Conservation (phyloP, 1,140 invertebrate species). For the Scaptomyza pallida region DNA sequence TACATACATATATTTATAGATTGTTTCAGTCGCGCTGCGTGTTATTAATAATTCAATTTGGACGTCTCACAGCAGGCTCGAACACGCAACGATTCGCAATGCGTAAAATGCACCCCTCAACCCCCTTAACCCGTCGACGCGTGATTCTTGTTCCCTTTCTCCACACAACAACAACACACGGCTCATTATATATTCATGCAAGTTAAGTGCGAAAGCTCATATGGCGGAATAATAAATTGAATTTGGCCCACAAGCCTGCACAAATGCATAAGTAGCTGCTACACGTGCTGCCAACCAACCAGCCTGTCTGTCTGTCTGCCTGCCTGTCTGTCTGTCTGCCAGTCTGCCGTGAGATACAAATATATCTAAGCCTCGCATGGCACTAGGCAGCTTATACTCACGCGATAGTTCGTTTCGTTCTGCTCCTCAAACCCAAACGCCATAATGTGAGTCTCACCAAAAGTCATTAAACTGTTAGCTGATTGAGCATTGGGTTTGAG, state of each 20-base stretch:
- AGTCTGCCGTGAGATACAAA: constrained; percentile 36
- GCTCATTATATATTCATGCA: constrained; percentile 79
- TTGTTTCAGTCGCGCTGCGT: constrained; percentile 51
- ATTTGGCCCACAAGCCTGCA: constrained; percentile 56
- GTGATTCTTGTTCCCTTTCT: background rate
- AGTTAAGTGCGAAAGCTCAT: constrained; percentile 81
- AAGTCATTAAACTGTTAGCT: constrained; percentile 10
- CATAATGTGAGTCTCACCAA: background rate
- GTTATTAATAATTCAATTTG: constrained; percentile 81
- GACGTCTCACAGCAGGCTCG: constrained; percentile 50
- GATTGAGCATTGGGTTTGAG: background rate
- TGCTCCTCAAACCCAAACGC: too few species aligned
- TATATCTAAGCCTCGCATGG: constrained; percentile 42
- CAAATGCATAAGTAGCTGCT: constrained; percentile 64
- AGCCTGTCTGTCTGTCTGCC: background rate
- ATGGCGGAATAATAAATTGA: constrained; percentile 79
- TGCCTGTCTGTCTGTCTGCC: background rate
- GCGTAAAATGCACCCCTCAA: constrained; percentile 14
- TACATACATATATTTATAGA: constrained; percentile 30
- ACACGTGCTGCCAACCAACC: constrained; percentile 37
- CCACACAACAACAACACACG: constrained; percentile 1
- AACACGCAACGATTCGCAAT: constrained; percentile 49
- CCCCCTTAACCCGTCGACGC: background rate
- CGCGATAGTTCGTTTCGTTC: background rate
- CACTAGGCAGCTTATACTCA: background rate